Percentiles rank a stretch among this genome's conserved stretches.
Evolutionary conservation across 2,113 vertebrate species (phyloP).

Genomic region (Melanotaenia duboulayi): DNA sequence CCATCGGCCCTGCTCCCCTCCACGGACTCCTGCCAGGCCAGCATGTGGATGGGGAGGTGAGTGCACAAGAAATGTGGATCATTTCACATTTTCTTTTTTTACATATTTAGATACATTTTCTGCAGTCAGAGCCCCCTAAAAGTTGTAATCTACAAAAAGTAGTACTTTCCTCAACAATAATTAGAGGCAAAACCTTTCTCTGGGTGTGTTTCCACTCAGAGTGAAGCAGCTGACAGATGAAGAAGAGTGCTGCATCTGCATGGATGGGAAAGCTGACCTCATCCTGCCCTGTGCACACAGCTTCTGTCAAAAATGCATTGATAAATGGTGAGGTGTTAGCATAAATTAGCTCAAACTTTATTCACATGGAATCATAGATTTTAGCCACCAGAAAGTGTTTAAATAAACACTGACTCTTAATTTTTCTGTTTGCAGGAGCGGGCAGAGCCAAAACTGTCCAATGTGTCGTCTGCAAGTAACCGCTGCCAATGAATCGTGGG

Average conservation of each 20-base stretch:
- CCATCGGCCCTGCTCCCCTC: slow-evolving; percentile 82
- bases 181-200: background rate
- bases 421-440: slow-evolving; percentile 86
- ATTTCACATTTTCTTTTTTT: too few species aligned
- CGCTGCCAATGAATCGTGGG: slow-evolving; percentile 94
- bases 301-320: slow-evolving; percentile 99
- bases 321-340: slow-evolving; percentile 89
- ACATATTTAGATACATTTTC: background rate
- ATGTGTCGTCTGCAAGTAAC: slow-evolving; percentile 96
- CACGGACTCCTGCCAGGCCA: slow-evolving; percentile 91
- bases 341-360: too few species aligned
- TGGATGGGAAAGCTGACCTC: slow-evolving; percentile 95
- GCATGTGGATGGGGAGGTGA: slow-evolving; percentile 98
- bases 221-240: slow-evolving; percentile 96
- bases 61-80: background rate
- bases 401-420: background rate
- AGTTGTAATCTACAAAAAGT: background rate
- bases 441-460: slow-evolving; percentile 93
- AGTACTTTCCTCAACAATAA: background rate
- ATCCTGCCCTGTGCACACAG: slow-evolving; percentile 97
- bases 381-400: background rate
- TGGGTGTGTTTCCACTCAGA: slow-evolving; percentile 74
- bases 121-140: background rate
- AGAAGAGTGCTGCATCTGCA: slow-evolving; percentile 98
- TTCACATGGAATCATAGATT: too few species aligned